Evolutionary conservation across 2,797 vertebrate species (phyloP).

Genomic region (Microchirus variegatus): DNA sequence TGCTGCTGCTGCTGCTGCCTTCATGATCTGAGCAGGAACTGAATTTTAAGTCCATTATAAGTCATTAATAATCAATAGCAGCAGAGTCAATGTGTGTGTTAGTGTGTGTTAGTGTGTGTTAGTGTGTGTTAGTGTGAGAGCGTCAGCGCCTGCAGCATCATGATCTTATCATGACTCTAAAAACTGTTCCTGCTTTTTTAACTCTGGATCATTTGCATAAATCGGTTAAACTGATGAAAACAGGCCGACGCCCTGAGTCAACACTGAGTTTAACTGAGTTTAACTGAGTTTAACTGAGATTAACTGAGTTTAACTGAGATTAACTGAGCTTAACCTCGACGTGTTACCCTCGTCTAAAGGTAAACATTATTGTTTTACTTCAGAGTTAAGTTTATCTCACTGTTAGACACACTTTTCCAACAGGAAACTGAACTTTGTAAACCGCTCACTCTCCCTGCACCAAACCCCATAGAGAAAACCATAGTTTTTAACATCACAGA

Average conservation of each 20-base stretch:
- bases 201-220: conserved; percentile 67
- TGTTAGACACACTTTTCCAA: too few species aligned
- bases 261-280: conserved; percentile 52
- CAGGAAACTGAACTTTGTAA: too few species aligned
- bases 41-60: conserved; percentile 32
- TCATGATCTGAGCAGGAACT: conserved; percentile 39
- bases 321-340: too few species aligned
- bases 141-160: conserved; percentile 40
- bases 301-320: too few species aligned
- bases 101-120: conserved; percentile 41
- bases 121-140: conserved; percentile 28
- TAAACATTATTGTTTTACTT: too few species aligned
- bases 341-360: too few species aligned
- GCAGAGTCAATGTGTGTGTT: conserved; percentile 20
- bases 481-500: too few species aligned
- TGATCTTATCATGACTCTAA: conserved; percentile 51
- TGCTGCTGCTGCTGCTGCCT: too few species aligned
- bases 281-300: too few species aligned
- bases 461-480: too few species aligned
- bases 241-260: conserved; percentile 58
- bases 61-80: conserved; percentile 52
- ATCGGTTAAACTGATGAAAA: conserved; percentile 52
- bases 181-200: conserved; percentile 41
- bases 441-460: too few species aligned
- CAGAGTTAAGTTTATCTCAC: too few species aligned